Evolutionary conservation across 1,140 invertebrate species (phyloP).

Genomic region (Caenorhabditis brenneri): DNA sequence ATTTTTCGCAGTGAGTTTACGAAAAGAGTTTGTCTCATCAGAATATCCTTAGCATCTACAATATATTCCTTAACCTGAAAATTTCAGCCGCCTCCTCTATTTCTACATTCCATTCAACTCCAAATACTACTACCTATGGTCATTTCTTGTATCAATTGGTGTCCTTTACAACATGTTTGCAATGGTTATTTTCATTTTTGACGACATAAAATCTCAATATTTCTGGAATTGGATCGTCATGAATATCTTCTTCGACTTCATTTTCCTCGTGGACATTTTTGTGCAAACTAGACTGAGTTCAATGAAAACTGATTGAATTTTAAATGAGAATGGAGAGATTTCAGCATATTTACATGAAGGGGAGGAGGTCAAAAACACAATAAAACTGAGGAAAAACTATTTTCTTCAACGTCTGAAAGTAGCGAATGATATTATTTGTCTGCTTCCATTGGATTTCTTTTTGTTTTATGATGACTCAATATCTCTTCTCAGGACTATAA

Average conservation of each 20-base stretch:
- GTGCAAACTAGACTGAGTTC: slow-evolving; percentile 15
- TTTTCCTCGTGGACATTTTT: slow-evolving; percentile 39
- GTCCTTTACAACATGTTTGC: slow-evolving; percentile 48
- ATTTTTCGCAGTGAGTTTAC: not conserved
- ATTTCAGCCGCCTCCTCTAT: not conserved
- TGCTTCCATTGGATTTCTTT: slow-evolving; percentile 45
- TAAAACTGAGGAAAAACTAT: not conserved
- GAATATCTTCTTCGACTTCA: slow-evolving; percentile 24
- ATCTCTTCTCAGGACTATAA: slow-evolving; percentile 31
- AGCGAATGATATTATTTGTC: slow-evolving; percentile 28
- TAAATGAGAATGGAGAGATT: no score
- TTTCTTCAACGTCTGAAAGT: slow-evolving; percentile 1
- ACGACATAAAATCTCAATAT: slow-evolving; percentile 36
- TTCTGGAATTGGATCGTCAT: slow-evolving; percentile 40
- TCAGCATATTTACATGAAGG: slow-evolving; percentile 12
- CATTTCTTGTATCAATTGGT: not conserved
- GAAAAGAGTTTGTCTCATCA: no score
- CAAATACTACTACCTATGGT: not conserved
- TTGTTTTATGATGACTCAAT: slow-evolving; percentile 5
- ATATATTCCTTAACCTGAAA: not conserved
- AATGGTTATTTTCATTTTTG: slow-evolving; percentile 53
- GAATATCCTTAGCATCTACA: no score
- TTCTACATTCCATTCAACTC: slow-evolving; percentile 2
- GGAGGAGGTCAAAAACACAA: not conserved
- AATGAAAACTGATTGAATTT: no score